Conservation (phyloP, 1,140 invertebrate genomes). For the Zaprionus kolodkinae region DNA sequence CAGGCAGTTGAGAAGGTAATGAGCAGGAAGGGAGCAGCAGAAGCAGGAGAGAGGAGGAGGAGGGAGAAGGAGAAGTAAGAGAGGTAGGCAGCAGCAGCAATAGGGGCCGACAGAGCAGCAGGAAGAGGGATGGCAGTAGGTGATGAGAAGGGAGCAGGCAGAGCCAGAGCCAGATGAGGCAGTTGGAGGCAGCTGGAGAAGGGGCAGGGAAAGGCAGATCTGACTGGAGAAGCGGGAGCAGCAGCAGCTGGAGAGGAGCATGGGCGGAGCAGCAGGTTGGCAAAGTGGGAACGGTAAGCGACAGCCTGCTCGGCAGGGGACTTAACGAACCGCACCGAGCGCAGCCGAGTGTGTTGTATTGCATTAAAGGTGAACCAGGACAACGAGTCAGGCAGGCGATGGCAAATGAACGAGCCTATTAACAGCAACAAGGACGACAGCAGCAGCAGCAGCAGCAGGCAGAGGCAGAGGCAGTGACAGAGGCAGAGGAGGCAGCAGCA, state of each 20-base stretch:
- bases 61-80: neutral
- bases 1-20: neutral
- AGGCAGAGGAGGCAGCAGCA: neutral
- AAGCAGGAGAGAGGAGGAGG: neutral
- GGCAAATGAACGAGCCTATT: slow-evolving; percentile 79
- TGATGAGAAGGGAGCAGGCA: neutral
- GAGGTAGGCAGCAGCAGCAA: neutral
- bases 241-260: too few species aligned
- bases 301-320: slow-evolving; percentile 49
- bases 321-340: slow-evolving; percentile 79
- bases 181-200: slow-evolving; percentile 31
- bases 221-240: neutral
- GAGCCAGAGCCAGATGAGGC: slow-evolving; percentile 31
- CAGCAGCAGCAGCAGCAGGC: slow-evolving; percentile 65
- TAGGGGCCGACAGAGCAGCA: neutral
- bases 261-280: neutral
- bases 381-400: slow-evolving; percentile 35
- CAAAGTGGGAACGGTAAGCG: too few species aligned
- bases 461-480: slow-evolving; percentile 33
- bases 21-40: neutral
- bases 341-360: slow-evolving; percentile 80
- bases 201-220: too few species aligned
- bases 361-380: slow-evolving; percentile 72
- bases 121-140: neutral
- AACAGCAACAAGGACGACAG: slow-evolving; percentile 77